A percentile compares a stretch with the other conserved stretches of the same genome.
These are phyloP conservation scores for Belgica antarctica DNA, from an alignment of 2,888 invertebrate species.

Conservation along the genomic window DNA sequence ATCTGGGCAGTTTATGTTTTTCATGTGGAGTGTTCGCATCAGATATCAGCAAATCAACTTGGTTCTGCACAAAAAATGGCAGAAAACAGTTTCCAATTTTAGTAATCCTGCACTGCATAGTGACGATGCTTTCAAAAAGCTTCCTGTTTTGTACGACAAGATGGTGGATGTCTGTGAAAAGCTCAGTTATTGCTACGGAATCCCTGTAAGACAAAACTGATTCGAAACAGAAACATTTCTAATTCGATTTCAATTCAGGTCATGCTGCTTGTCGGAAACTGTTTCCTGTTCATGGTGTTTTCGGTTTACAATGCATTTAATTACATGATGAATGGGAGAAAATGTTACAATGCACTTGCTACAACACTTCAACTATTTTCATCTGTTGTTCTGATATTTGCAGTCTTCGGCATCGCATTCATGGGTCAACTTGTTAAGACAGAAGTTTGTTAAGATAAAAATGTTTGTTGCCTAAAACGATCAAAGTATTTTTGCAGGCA, in stretches of 20 bases:
- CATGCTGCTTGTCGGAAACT: not conserved
- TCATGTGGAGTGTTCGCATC: constrained; percentile 1
- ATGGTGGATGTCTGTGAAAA: not conserved
- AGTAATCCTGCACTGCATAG: not conserved
- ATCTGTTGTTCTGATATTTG: no score
- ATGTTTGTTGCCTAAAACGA: not conserved
- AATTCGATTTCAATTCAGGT: not conserved
- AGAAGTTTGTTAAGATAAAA: no score
- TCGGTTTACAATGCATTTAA: not conserved
- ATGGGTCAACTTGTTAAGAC: not conserved
- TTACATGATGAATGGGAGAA: no score
- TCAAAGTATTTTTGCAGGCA: not conserved
- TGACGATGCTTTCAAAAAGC: not conserved
- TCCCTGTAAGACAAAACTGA: constrained; percentile 10
- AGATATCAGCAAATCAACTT: constrained; percentile 13
- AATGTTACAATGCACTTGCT: no score
- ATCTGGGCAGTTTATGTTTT: constrained; percentile 11
- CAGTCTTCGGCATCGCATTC: not conserved
- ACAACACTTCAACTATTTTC: not conserved
- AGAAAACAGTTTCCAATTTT: not conserved
- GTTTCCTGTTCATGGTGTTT: not conserved
- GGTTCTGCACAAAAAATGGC: not conserved
- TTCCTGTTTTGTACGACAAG: constrained; percentile 8
- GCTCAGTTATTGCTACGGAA: constrained; percentile 16
- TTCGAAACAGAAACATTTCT: not conserved